Percentiles rank a stretch among this genome's conserved stretches.
Evolutionary conservation across 2,888 invertebrate species (phyloP).

Genomic region (Cryptus viduatorius): DNA sequence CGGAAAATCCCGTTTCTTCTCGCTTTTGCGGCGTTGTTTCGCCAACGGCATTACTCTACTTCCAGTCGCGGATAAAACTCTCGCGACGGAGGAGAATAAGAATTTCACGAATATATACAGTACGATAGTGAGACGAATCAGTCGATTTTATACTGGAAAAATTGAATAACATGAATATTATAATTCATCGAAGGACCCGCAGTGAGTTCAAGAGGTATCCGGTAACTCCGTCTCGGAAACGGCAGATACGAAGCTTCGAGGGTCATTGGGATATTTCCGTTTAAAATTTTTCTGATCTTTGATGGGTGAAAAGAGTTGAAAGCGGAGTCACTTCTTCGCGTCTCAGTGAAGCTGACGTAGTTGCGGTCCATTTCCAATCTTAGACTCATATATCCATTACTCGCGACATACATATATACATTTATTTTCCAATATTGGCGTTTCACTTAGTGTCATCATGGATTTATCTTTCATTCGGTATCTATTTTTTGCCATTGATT

Average conservation of each 20-base stretch:
- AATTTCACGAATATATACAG: neutral
- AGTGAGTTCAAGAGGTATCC: slow-evolving; percentile 8
- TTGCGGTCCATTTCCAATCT: neutral
- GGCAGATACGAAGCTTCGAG: slow-evolving; percentile 4
- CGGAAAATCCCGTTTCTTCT: slow-evolving; percentile 10
- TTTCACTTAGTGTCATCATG: neutral
- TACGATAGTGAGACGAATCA: neutral
- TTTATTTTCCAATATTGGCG: neutral
- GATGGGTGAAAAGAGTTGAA: neutral
- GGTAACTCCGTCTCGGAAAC: neutral
- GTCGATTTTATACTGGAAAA: slow-evolving; percentile 14
- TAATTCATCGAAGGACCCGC: slow-evolving; percentile 16
- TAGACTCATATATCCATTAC: slow-evolving; percentile 8
- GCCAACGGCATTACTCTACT: neutral
- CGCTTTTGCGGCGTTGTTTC: neutral
- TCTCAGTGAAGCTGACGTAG: neutral
- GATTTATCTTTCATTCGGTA: neutral
- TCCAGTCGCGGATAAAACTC: neutral
- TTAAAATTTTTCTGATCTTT: slow-evolving; percentile 3
- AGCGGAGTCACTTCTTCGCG: neutral
- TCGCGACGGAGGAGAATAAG: neutral
- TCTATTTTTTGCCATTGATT: neutral
- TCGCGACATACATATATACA: neutral
- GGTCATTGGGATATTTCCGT: slow-evolving; percentile 31
- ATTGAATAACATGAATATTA: slow-evolving; percentile 29